These are phyloP conservation scores for Eristalis intricaria DNA, from an alignment of 2,888 invertebrate species.

Conservation along the genomic window DNA sequence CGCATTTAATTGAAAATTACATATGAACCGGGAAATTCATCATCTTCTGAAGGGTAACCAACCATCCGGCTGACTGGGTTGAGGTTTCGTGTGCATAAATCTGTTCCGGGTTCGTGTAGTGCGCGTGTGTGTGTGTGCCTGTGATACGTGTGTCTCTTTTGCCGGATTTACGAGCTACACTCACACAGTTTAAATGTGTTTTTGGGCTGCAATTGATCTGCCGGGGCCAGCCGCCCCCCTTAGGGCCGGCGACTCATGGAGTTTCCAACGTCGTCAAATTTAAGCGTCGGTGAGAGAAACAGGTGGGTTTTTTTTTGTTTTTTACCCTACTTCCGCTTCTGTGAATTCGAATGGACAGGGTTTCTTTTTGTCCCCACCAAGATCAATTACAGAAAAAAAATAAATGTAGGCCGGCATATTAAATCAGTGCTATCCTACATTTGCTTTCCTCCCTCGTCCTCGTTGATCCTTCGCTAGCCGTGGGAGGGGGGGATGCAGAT, in stretches of 20 bases:
- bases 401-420: conserved; percentile 57
- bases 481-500: conserved; percentile 25
- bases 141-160: conserved; percentile 41
- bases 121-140: conserved; percentile 11
- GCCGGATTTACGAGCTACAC: conserved; percentile 42
- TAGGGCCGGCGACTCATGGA: conserved; percentile 82
- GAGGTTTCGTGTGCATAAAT: background rate
- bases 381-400: conserved; percentile 48
- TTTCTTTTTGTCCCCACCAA: background rate
- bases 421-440: conserved; percentile 59
- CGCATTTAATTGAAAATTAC: conserved; percentile 2
- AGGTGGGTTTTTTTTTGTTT: conserved; percentile 75
- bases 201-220: conserved; percentile 78
- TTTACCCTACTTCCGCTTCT: background rate
- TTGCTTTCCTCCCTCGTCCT: conserved; percentile 3
- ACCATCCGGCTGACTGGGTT: conserved; percentile 9
- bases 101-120: conserved; percentile 2
- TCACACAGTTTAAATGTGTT: conserved; percentile 81
- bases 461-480: conserved; percentile 23
- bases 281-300: conserved; percentile 75
- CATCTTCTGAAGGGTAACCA: conserved; percentile 14
- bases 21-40: background rate
- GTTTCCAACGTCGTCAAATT: conserved; percentile 80
- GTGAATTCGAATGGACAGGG: background rate
- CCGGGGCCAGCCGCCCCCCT: conserved; percentile 81